Percentiles rank a stretch among this genome's conserved stretches.
phyloP scores from a whole-genome alignment of 2,888 invertebrate genomes.

The Tupiocoris notatus region DNA sequence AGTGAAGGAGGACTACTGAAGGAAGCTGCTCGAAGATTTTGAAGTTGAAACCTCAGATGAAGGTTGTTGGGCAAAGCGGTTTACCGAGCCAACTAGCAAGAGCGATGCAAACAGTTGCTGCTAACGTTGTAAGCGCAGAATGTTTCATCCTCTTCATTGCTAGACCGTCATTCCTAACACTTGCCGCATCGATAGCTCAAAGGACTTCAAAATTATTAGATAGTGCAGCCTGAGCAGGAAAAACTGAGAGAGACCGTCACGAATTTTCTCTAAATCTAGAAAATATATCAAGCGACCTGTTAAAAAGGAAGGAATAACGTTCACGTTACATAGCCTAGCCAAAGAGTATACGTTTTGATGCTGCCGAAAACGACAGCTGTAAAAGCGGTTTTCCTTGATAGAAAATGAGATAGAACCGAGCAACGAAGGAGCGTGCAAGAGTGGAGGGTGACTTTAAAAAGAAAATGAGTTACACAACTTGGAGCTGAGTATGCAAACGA shows the following conservation, averaged over 20 bases:
- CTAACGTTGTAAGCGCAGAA: not conserved
- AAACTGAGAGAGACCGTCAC: too few species aligned
- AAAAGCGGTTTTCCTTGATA: too few species aligned
- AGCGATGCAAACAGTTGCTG: not conserved
- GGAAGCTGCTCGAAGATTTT: slow-evolving; percentile 23
- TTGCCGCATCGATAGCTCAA: not conserved
- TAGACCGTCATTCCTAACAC: too few species aligned
- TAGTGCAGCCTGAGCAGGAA: too few species aligned
- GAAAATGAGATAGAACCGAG: too few species aligned
- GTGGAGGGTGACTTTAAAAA: slow-evolving; percentile 16
- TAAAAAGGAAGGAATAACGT: too few species aligned
- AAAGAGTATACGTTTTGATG: too few species aligned
- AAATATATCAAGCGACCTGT: too few species aligned
- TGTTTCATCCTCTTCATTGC: too few species aligned
- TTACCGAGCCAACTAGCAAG: not conserved
- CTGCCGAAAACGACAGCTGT: not conserved
- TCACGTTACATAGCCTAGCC: too few species aligned
- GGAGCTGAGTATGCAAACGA: slow-evolving; percentile 36
- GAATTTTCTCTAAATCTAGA: too few species aligned
- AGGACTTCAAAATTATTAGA: too few species aligned
- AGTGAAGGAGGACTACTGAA: not conserved
- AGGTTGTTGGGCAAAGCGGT: not conserved
- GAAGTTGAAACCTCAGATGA: slow-evolving; percentile 5
- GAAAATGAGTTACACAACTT: slow-evolving; percentile 38
- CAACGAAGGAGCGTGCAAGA: slow-evolving; percentile 1